Evolutionary conservation across 2,113 vertebrate species (phyloP), one percentile per base, ranked within the genome.

Genomic region (Oxygymnocypris stewartii): DNA sequence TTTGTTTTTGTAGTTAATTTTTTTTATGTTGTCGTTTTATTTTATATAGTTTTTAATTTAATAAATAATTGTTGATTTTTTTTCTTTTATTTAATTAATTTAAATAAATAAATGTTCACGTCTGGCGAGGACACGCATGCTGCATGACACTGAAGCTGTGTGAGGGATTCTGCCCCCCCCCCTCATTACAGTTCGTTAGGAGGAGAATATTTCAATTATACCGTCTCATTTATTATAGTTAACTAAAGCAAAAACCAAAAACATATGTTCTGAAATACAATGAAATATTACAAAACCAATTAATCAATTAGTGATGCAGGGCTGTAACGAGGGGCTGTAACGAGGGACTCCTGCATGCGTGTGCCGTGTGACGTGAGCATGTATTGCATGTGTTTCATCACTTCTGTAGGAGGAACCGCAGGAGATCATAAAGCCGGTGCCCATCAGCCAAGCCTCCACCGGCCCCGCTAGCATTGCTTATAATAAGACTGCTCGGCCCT

Each of bases 381-480:
- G 89, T 28, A 89, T 79, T 92, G 92, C 92, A 92, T 88, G 92
- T 88, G 82, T 94, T 94, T 95, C 42, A 87, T 89, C 91, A 92
- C 91, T 54, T 94, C 69, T 93, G 84, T 95, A 99, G 98, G 96
- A 94, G 63, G 95, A 97, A 88, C 95, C 95, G 88, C 94, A 95
- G 87, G 97, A 98, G 94, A 96, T 99, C 95, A 95, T 98, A 95
- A 98, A 98, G 91, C 97, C 98, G 77, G 97, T 99, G 89, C 97
- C 97, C 86, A 96, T 98, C 95, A 94, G 96, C 88, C 92, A 93
- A 88, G 88, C 88, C 82, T 76, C 94, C 91, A 90, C 93, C 85
- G 95, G 94, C 83, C 94, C 96, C 51, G 95, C 95, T 94, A 92
- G 91, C 92, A 89, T 94, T 88, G 92, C 71, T 65, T 98, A 96